These are phyloP conservation scores for Phoeniculus purpureus DNA, from an alignment of 2,797 vertebrate genomes.

Conservation along the genomic window DNA sequence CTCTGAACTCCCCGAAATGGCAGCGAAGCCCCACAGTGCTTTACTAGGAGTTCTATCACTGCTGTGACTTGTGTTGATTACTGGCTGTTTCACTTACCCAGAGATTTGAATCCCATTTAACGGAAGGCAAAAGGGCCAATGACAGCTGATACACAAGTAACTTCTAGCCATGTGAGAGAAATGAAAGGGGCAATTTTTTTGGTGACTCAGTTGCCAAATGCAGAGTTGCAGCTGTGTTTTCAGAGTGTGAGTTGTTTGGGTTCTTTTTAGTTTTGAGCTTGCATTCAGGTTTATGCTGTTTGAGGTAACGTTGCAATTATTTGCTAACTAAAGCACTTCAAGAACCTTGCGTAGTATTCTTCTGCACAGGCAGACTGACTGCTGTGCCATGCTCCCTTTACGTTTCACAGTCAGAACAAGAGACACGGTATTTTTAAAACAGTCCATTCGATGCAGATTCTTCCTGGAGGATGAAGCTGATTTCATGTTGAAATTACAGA, in stretches of 20 bases:
- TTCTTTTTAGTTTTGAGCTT: neutral
- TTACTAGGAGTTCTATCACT: neutral
- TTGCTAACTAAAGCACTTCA: neutral
- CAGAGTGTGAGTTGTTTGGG: neutral
- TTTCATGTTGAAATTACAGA: conserved; percentile 13
- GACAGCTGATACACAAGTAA: neutral
- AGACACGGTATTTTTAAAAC: conserved; percentile 5
- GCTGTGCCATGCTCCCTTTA: neutral
- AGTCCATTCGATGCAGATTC: neutral
- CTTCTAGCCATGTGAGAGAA: neutral
- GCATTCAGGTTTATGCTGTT: neutral
- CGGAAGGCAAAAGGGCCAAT: neutral
- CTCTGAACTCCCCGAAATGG: neutral
- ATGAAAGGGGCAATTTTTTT: neutral
- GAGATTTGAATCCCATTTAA: neutral
- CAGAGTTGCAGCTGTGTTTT: neutral
- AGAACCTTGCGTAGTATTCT: neutral
- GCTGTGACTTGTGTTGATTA: neutral
- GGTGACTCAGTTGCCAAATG: neutral
- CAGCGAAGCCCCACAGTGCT: neutral
- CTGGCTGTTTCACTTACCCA: neutral
- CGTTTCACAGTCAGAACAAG: neutral
- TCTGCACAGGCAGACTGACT: neutral
- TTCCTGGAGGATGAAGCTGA: conserved; percentile 12
- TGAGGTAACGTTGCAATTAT: neutral